These are phyloP conservation scores for Acronicta leporina DNA, from an alignment of 2,888 invertebrate species.

Conservation along the genomic window DNA sequence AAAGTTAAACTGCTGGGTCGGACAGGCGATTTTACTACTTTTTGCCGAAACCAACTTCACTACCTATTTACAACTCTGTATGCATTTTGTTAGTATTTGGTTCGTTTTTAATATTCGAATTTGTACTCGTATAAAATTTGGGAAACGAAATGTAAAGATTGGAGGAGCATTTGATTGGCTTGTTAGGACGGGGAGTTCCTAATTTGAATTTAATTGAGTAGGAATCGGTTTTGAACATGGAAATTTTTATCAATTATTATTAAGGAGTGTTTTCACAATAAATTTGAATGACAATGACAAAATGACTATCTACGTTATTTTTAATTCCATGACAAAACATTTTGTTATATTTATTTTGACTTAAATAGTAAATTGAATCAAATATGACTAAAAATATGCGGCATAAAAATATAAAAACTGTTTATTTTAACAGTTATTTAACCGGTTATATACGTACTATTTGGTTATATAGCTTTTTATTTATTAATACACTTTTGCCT, in stretches of 20 bases:
- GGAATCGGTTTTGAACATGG: not conserved
- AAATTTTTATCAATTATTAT: not conserved
- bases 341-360: too few relatives aligned
- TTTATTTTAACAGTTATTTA: too few relatives aligned
- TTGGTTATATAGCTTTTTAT: too few relatives aligned
- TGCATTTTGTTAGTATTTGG: conserved; percentile 41
- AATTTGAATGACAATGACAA: not conserved
- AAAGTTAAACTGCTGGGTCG: conserved; percentile 78
- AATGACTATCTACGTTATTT: not conserved
- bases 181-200: conserved; percentile 12
- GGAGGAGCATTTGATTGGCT: conserved; percentile 15
- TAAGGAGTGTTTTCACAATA: not conserved
- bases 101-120: conserved; percentile 25
- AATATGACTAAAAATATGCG: too few relatives aligned
- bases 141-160: conserved; percentile 8
- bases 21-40: conserved; percentile 75
- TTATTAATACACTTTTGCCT: too few relatives aligned
- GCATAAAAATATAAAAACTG: too few relatives aligned
- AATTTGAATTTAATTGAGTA: conserved; percentile 17
- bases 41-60: conserved; percentile 60
- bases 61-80: conserved; percentile 48
- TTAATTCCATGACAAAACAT: too few relatives aligned
- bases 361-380: too few relatives aligned
- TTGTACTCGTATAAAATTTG: not conserved
- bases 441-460: too few relatives aligned